Base-by-base conservation (phyloP, 37 sponge, comb jelly and placozoan genomes). In the Geodia barretti region DNA sequence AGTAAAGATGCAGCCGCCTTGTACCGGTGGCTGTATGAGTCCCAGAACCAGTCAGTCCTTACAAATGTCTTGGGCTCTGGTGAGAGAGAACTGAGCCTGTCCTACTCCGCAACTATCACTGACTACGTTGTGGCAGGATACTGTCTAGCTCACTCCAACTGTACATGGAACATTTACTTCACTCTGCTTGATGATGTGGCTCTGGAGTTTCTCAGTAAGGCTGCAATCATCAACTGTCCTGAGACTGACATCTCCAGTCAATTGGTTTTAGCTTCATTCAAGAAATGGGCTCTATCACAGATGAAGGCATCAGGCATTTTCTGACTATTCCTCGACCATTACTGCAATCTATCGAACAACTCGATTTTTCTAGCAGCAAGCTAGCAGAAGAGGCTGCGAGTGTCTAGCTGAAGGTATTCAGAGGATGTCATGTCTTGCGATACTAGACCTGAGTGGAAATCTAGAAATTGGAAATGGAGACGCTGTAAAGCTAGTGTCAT, bases 381-480 rank as follows among this genome's bases (percentile, higher is more conserved):
- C 29, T 68, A 32, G 68, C 34, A 32, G 68, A 32, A 68, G 68
- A 4, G 68, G 33, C 20, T 68, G 68, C 31, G 68, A 68, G 20
- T 20, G 25, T 21, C 68, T 68, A 32, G 68, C 68, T 32, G 34
- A 68, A 32, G 68, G 9, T 30, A 33, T 68, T 32, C 68, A 28
- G 34, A 33, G 1, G 34, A 68, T 68, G 68, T 30, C 68, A 28
- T 33, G 68, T 28, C 34, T 68, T 33, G 68, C 25, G 68, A 32
- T 1, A 28, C 68, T 68, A 21, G 36, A 7, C 40, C 42, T 73
- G 24, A 39, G 74, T 21, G 3, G 39, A 17, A 73, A 73, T 29
- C n/a, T 19, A 35, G 11, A 17, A 17, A 73, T 73, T 38, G 74
- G 74, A 40, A 39, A n/a, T 73, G 74, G 74, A 25, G 74, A 25